Evolutionary conservation across 1,140 invertebrate genomes (phyloP), one percentile per base, ranked within the genome.

Genomic region (Amyelois transitella): DNA sequence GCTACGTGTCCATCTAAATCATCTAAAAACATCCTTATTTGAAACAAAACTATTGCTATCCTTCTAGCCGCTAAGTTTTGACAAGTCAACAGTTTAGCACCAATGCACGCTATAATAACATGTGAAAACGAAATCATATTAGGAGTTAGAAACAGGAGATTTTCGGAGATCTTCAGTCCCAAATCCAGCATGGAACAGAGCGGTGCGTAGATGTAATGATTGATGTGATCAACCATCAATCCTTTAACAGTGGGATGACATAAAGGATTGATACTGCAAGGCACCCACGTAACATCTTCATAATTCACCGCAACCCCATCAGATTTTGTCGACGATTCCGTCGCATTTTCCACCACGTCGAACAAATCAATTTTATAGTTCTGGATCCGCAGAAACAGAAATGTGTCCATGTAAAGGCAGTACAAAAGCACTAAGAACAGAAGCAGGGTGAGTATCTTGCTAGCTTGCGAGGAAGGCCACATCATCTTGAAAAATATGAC

Each of bases 1-100:
- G 94, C 94, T 6, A 96, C 93, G 68, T 94, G 92, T 0, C 94
- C 95, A 71, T 96, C 95, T 49, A 96, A 70, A 70, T 95, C 94
- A 68, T 96, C 94, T 19, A 95, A 64, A 79, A 94, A 95, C 55
- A 94, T 94, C 53, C 95, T 86, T 6, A 95, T 75, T 84, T 94
- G 92, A 73, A 95, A 96, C 4, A 95, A 69, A 4, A 94, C 72
- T 1, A 95, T 91, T 0, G 92, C 94, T 0, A 95, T 51, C 12
- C 93, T 88, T 25, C 94, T 80, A 25, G 91, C 91, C 2, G 90
- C 88, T 19, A 95, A 75, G 62, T 90, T 92, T 66, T 93, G 92
- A 53, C 90, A 93, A 0, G 93, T 90, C 22, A 95, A 83, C 18
- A 94, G 90, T 68, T 93, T 94, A 3, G 91, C 93, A 18, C 92